Percentiles rank a stretch among this genome's conserved stretches.
Evolutionary conservation across 2,888 invertebrate species (phyloP).

Genomic region (Apeira syringaria): DNA sequence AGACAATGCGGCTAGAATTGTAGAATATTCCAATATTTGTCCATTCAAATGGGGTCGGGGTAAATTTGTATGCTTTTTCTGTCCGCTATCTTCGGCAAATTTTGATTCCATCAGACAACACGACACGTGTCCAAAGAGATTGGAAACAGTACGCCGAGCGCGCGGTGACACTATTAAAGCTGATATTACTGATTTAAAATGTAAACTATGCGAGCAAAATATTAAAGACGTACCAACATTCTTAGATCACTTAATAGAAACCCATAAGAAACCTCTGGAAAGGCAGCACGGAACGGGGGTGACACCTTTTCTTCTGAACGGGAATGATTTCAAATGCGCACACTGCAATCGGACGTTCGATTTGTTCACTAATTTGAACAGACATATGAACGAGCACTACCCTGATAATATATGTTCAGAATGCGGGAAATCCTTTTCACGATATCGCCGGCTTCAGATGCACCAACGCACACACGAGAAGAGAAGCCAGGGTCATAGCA

Average conservation of each 20-base stretch:
- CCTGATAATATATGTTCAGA: constrained; percentile 66
- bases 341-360: constrained; percentile 57
- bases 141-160: constrained; percentile 32
- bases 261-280: constrained; percentile 52
- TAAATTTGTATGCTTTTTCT: constrained; percentile 59
- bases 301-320: constrained; percentile 52
- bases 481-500: constrained; percentile 31
- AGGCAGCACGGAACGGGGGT: constrained; percentile 54
- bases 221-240: constrained; percentile 49
- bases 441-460: constrained; percentile 52
- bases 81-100: constrained; percentile 56
- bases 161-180: constrained; percentile 44
- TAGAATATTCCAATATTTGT: constrained; percentile 65
- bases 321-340: constrained; percentile 51
- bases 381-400: constrained; percentile 68
- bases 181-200: constrained; percentile 56
- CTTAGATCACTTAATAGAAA: constrained; percentile 50
- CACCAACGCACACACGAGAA: constrained; percentile 53
- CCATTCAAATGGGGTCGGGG: constrained; percentile 70
- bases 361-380: constrained; percentile 62
- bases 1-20: constrained; percentile 67
- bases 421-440: constrained; percentile 68
- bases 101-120: constrained; percentile 54
- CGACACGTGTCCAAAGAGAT: constrained; percentile 47
- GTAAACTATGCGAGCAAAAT: constrained; percentile 50